Percentiles rank a stretch among this genome's conserved stretches.
Evolutionary conservation across 2,888 invertebrate genomes (phyloP).

Genomic region (Saturnia japonica): DNA sequence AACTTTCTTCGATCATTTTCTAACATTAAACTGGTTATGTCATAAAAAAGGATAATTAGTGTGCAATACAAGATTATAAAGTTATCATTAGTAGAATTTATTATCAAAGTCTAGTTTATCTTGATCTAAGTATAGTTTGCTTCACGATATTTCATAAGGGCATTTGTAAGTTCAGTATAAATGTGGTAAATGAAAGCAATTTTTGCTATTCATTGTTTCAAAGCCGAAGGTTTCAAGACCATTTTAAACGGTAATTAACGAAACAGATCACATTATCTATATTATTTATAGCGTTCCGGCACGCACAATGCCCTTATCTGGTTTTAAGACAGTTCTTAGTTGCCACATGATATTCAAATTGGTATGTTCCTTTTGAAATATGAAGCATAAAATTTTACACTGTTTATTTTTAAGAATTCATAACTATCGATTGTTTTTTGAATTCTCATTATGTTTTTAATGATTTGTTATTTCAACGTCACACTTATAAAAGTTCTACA

Average conservation of each 20-base stretch:
- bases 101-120: slow-evolving; percentile 1
- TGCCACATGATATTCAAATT: neutral
- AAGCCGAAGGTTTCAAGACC: slow-evolving; percentile 35
- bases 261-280: slow-evolving; percentile 44
- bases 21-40: neutral
- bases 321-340: slow-evolving; percentile 25
- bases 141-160: slow-evolving; percentile 10
- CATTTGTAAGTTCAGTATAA: slow-evolving; percentile 23
- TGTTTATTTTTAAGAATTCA: neutral
- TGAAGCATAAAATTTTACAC: neutral
- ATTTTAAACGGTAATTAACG: slow-evolving; percentile 48
- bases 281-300: slow-evolving; percentile 52
- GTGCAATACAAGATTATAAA: slow-evolving; percentile 1
- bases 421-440: neutral
- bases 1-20: slow-evolving; percentile 19
- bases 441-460: neutral
- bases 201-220: slow-evolving; percentile 29
- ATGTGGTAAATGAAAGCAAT: slow-evolving; percentile 36
- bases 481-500: neutral
- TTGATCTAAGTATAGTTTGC: neutral
- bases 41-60: slow-evolving; percentile 1
- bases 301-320: slow-evolving; percentile 54
- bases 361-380: neutral
- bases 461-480: neutral
- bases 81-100: neutral